These are phyloP conservation scores for Platysternon megacephalum DNA, from an alignment of 2,113 vertebrate genomes.

Conservation along the genomic window DNA sequence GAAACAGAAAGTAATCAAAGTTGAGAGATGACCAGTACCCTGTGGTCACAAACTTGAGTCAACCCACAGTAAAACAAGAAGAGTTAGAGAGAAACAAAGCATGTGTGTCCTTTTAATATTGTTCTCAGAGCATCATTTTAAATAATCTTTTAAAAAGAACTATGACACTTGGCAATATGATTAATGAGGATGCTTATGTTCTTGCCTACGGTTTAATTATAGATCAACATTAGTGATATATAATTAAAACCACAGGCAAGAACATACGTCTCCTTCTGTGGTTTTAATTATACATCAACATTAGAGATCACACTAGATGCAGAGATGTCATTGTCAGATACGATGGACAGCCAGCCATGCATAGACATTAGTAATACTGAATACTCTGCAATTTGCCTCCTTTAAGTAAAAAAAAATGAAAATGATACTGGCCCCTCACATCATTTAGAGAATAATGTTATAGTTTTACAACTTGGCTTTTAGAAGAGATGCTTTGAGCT, in stretches of 20 bases:
- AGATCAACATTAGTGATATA: not conserved
- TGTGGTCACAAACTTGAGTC: not conserved
- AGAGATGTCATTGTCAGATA: not conserved
- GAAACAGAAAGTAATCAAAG: not conserved
- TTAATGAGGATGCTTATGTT: not conserved
- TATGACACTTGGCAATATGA: not conserved
- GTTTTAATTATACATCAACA: not conserved
- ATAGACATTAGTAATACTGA: not conserved
- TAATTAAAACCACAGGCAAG: constrained; percentile 9
- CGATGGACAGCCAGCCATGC: not conserved
- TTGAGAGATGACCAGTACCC: not conserved
- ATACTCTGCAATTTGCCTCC: not conserved
- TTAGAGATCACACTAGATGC: not conserved
- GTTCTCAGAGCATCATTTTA: not conserved
- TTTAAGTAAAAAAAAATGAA: not conserved
- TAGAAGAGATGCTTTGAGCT: constrained; percentile 4
- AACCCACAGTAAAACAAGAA: not conserved
- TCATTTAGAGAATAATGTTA: not conserved
- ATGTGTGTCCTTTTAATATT: not conserved
- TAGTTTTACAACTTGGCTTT: constrained; percentile 26
- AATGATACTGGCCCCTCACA: not conserved
- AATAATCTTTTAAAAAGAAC: not conserved
- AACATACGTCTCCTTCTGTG: not conserved
- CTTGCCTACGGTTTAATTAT: not conserved
- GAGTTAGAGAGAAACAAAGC: not conserved